Evolutionary conservation across 2,113 vertebrate genomes (phyloP).

Genomic region (Jacana jacana): DNA sequence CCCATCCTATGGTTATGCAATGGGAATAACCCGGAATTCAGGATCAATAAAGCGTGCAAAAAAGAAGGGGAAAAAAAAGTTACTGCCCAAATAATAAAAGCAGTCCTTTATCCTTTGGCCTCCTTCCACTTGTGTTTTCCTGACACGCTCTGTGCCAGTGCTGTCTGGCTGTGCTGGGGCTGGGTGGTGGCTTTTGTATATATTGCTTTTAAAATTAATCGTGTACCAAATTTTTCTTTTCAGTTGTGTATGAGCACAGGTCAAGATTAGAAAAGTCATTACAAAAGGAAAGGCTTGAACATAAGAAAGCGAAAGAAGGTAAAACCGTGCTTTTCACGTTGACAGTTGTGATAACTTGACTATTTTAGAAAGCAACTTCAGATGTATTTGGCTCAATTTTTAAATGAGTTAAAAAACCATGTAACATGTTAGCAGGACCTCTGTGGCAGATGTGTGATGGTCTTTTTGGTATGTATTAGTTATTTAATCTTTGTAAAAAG

Average conservation of each 20-base stretch:
- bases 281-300: constrained; percentile 95
- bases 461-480: background rate
- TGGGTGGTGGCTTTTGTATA: background rate
- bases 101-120: background rate
- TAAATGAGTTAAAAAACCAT: background rate
- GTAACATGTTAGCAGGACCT: background rate
- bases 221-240: constrained; percentile 2
- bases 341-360: background rate
- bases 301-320: constrained; percentile 99
- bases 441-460: background rate
- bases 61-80: background rate
- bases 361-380: background rate
- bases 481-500: background rate
- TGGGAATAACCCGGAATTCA: background rate
- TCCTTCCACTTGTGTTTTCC: background rate
- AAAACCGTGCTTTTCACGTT: constrained; percentile 43
- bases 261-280: constrained; percentile 97
- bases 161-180: background rate
- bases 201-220: background rate
- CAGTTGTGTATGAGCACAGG: constrained; percentile 98
- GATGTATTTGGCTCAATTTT: background rate
- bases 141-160: background rate
- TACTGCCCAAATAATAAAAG: background rate
- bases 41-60: background rate
- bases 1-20: background rate